Percentiles rank a stretch among this genome's conserved stretches.
These are phyloP conservation scores for Melanostoma mellinum DNA, from an alignment of 2,888 invertebrate genomes.

Conservation along the genomic window DNA sequence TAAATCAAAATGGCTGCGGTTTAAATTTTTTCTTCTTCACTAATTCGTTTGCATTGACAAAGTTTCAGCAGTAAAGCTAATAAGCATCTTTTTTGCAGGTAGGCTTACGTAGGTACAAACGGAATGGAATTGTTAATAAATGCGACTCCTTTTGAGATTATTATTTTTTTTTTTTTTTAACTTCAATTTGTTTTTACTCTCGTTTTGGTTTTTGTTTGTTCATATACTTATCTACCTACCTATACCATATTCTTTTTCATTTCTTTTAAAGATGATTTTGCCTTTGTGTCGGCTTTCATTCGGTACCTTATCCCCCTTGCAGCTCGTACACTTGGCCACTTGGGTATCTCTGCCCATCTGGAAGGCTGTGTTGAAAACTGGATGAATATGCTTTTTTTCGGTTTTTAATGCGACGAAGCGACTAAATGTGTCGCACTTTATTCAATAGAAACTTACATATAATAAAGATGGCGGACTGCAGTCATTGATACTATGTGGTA, in stretches of 20 bases:
- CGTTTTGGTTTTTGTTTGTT: conserved; percentile 53
- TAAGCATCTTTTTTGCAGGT: conserved; percentile 3
- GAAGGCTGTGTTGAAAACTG: conserved; percentile 19
- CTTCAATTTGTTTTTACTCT: conserved; percentile 60
- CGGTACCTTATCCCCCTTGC: too few relatives aligned
- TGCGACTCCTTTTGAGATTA: conserved; percentile 36
- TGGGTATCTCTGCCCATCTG: conserved; percentile 36
- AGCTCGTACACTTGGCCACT: too few relatives aligned
- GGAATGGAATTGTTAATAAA: conserved; percentile 22
- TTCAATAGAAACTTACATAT: conserved; percentile 56
- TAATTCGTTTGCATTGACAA: conserved; percentile 17
- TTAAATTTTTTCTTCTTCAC: conserved; percentile 21
- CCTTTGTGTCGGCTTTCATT: too few relatives aligned
- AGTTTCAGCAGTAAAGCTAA: conserved; percentile 17
- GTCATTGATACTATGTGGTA: conserved; percentile 38
- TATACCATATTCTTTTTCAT: background rate
- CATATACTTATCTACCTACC: conserved; percentile 14
- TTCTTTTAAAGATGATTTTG: too few relatives aligned
- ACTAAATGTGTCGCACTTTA: conserved; percentile 66
- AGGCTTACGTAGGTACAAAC: conserved; percentile 26
- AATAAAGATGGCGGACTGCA: conserved; percentile 58
- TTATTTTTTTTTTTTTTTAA: conserved; percentile 34
- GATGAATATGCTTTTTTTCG: conserved; percentile 25
- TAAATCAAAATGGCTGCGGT: conserved; percentile 66
- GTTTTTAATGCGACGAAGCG: conserved; percentile 54